Evolutionary conservation across 2,113 vertebrate genomes (phyloP).

Genomic region (Halichoeres trimaculatus): DNA sequence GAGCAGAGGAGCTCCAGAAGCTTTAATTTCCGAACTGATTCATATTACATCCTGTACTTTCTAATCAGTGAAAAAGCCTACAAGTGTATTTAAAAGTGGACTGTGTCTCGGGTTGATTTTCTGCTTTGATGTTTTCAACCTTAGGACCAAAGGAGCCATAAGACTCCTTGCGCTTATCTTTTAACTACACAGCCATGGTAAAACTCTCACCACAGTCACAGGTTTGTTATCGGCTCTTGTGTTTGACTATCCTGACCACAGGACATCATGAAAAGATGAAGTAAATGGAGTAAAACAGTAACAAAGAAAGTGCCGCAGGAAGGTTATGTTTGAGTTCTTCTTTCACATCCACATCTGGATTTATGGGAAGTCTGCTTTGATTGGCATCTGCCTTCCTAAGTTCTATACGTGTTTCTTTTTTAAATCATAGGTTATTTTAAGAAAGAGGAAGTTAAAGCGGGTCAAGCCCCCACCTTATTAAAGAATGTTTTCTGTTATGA

Average conservation of each 20-base stretch:
- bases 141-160: constrained; percentile 56
- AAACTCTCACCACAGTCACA: constrained; percentile 28
- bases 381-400: constrained; percentile 53
- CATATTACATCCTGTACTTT: not conserved
- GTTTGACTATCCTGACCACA: constrained; percentile 19
- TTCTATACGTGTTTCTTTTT: constrained; percentile 63
- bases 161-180: constrained; percentile 51
- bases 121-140: constrained; percentile 51
- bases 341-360: constrained; percentile 28
- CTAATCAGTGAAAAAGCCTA: constrained; percentile 38
- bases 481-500: constrained; percentile 81
- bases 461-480: constrained; percentile 75
- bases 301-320: not conserved
- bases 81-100: constrained; percentile 6
- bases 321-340: not conserved
- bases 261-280: not conserved
- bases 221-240: not conserved
- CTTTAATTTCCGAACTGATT: not conserved
- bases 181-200: constrained; percentile 39
- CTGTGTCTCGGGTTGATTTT: constrained; percentile 20
- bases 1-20: not conserved
- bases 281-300: not conserved
- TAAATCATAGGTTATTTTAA: constrained; percentile 77
- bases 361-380: constrained; percentile 40
- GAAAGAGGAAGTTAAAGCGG: constrained; percentile 75